These are phyloP conservation scores for Temnothorax ravouxi DNA, from an alignment of 2,888 invertebrate genomes.

Conservation along the genomic window DNA sequence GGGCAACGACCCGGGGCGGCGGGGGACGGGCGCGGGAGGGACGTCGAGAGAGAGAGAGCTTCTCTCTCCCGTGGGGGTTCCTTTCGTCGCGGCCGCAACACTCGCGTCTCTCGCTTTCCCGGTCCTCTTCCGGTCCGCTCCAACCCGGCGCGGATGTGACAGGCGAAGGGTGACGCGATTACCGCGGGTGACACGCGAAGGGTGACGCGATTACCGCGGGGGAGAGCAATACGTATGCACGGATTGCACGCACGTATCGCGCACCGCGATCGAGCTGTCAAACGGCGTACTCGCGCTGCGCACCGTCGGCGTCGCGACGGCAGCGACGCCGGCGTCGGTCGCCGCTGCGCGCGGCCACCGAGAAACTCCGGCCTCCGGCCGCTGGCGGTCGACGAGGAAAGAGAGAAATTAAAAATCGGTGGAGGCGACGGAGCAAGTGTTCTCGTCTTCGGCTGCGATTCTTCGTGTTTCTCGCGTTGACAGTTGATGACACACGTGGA, in stretches of 20 bases:
- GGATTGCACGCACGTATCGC: conserved; percentile 46
- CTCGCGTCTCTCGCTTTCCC: not conserved
- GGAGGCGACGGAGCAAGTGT: too few species aligned
- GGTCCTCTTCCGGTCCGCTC: not conserved
- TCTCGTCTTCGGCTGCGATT: too few species aligned
- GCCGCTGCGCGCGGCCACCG: not conserved
- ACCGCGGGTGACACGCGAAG: too few species aligned
- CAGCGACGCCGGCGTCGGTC: conserved; percentile 36
- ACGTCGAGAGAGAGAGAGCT: not conserved
- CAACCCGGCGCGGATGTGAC: not conserved
- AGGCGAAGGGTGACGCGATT: not conserved
- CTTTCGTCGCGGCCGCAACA: not conserved
- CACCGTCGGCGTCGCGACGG: conserved; percentile 20
- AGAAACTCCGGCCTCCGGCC: too few species aligned
- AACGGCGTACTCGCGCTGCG: conserved; percentile 52
- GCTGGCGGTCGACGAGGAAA: too few species aligned
- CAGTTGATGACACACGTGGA: not conserved
- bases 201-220: conserved; percentile 12
- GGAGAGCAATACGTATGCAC: not conserved
- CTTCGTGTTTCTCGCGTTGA: not conserved
- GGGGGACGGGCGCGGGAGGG: not conserved
- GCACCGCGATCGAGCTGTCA: conserved; percentile 61
- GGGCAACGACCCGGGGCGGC: not conserved
- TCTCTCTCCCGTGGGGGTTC: not conserved
- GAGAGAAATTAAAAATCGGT: too few species aligned